These are phyloP conservation scores for Ceyx margarethae DNA, from an alignment of 2,113 vertebrate genomes.

Conservation along the genomic window DNA sequence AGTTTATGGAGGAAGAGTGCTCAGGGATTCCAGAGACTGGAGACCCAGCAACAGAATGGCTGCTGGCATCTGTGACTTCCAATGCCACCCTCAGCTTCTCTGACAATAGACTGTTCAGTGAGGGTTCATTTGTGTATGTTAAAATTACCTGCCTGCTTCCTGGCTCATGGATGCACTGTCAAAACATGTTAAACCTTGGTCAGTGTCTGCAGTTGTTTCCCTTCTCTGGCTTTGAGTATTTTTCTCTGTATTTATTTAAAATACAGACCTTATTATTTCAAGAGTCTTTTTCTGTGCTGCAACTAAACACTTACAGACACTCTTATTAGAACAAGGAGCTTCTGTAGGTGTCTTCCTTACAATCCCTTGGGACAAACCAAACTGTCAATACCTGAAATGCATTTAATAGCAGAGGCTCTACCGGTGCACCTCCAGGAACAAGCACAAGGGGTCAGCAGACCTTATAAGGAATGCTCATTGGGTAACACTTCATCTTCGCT, in stretches of 20 bases:
- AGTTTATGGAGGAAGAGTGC: accelerated
- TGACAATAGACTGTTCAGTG: background rate
- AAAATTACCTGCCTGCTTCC: background rate
- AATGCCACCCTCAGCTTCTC: background rate
- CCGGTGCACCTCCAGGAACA: background rate
- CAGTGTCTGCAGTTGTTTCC: background rate
- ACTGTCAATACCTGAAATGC: accelerated
- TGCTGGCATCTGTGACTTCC: background rate
- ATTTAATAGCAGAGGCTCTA: background rate
- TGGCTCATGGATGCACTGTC: background rate
- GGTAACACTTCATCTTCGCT: background rate
- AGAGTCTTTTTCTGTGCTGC: background rate
- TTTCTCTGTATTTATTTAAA: background rate
- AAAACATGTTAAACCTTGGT: background rate
- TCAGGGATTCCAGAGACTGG: background rate
- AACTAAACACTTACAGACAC: background rate
- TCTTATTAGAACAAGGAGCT: background rate
- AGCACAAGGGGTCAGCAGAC: slow-evolving; percentile 15
- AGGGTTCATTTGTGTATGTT: background rate
- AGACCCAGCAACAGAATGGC: accelerated
- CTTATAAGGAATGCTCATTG: background rate
- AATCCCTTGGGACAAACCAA: background rate
- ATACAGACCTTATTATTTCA: background rate
- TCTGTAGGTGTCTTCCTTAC: background rate
- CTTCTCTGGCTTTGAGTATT: background rate